These are phyloP conservation scores for Myocastor coypus DNA, from an alignment of 2,113 vertebrate genomes.

Conservation along the genomic window DNA sequence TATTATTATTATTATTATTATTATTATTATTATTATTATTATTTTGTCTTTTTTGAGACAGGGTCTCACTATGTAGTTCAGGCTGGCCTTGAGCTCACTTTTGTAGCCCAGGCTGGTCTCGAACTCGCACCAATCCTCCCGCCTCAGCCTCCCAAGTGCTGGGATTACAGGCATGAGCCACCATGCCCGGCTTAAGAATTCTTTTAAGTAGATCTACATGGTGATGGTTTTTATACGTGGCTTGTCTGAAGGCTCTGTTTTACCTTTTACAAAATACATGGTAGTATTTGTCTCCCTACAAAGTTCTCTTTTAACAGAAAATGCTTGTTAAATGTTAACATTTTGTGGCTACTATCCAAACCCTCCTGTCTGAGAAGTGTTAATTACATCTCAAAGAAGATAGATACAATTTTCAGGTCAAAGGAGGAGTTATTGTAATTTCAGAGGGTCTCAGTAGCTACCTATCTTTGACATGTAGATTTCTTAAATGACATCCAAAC, in stretches of 20 bases:
- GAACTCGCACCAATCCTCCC: too few species aligned
- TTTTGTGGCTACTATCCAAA: conserved; percentile 43
- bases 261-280: background rate
- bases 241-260: background rate
- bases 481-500: background rate
- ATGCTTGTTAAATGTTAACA: background rate
- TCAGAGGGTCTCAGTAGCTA: background rate
- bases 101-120: too few species aligned
- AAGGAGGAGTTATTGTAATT: background rate
- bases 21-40: too few species aligned
- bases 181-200: too few species aligned
- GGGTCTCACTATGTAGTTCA: too few species aligned
- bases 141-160: too few species aligned
- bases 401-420: background rate
- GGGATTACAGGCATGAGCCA: too few species aligned
- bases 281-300: background rate
- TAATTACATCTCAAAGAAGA: conserved; percentile 51
- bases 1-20: too few species aligned
- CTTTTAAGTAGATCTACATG: background rate
- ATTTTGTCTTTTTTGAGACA: too few species aligned
- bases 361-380: conserved; percentile 41
- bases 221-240: background rate
- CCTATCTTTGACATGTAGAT: background rate
- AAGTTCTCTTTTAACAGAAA: conserved; percentile 34
- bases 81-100: too few species aligned